phyloP scores from a whole-genome alignment of 2,113 vertebrate genomes.

The Pachycephala philippinensis region DNA sequence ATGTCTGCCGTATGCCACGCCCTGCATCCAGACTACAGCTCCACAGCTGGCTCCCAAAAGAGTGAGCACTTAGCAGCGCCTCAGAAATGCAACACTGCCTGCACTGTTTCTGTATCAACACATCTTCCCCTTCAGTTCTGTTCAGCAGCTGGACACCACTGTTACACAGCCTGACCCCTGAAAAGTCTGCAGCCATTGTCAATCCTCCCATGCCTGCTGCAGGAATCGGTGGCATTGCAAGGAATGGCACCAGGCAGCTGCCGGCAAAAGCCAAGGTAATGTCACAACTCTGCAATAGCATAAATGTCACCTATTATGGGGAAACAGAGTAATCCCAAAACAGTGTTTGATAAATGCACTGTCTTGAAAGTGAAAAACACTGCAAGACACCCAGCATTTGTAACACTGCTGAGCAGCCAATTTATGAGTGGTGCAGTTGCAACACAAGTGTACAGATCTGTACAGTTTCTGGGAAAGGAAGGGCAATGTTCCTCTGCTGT shows the following conservation, averaged over 20 bases:
- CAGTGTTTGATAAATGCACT: neutral
- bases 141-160: neutral
- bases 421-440: neutral
- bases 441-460: neutral
- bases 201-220: neutral
- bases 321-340: neutral
- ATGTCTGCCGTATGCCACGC: neutral
- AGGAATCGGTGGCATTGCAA: rapidly evolving
- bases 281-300: neutral
- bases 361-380: neutral
- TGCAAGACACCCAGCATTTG: neutral
- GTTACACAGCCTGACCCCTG: neutral
- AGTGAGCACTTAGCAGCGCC: neutral
- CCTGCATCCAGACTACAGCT: neutral
- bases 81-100: neutral
- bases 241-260: neutral
- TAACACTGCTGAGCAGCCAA: neutral
- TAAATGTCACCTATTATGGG: neutral
- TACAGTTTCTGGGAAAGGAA: neutral
- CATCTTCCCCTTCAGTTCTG: neutral
- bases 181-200: neutral
- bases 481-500: neutral
- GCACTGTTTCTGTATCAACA: neutral
- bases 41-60: neutral
- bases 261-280: neutral